phyloP scores from a whole-genome alignment of 2,888 invertebrate species.

The Lithophane socia region DNA sequence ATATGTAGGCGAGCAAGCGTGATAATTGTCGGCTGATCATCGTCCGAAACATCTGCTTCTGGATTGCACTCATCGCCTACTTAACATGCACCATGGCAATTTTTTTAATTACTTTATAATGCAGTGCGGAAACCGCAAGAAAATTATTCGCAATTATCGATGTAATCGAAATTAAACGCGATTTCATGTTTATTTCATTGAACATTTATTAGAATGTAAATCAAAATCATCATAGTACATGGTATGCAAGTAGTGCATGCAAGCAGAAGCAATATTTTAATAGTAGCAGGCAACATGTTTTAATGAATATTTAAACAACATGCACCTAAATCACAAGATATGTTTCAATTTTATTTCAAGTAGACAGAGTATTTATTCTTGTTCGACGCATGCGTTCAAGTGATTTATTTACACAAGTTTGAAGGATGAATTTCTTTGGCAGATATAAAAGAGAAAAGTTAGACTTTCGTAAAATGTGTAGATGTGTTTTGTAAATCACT shows the following conservation, averaged over 20 bases:
- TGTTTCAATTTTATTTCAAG: constrained; percentile 31
- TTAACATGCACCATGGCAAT: constrained; percentile 70
- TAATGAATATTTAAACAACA: constrained; percentile 46
- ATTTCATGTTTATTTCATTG: constrained; percentile 62
- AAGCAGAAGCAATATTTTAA: constrained; percentile 20
- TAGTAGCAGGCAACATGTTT: constrained; percentile 8
- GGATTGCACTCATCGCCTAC: constrained; percentile 72
- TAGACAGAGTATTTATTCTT: constrained; percentile 14
- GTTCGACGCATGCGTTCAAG: constrained; percentile 4
- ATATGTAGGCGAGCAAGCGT: constrained; percentile 78
- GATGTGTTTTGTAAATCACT: neutral
- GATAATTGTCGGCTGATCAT: constrained; percentile 79
- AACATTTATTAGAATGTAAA: constrained; percentile 53
- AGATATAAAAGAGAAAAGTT: neutral
- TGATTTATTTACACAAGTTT: constrained; percentile 17
- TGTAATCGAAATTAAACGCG: constrained; percentile 65
- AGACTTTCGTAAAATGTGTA: neutral
- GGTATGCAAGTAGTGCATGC: constrained; percentile 18
- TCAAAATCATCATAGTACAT: constrained; percentile 35
- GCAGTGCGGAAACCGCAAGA: constrained; percentile 70
- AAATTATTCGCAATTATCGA: constrained; percentile 71
- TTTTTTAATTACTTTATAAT: constrained; percentile 72
- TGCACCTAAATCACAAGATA: constrained; percentile 17
- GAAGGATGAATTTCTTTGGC: neutral
- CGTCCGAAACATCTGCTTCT: constrained; percentile 72